These are phyloP conservation scores for Zosterops japonicus DNA, from an alignment of 2,113 vertebrate species.

Conservation along the genomic window DNA sequence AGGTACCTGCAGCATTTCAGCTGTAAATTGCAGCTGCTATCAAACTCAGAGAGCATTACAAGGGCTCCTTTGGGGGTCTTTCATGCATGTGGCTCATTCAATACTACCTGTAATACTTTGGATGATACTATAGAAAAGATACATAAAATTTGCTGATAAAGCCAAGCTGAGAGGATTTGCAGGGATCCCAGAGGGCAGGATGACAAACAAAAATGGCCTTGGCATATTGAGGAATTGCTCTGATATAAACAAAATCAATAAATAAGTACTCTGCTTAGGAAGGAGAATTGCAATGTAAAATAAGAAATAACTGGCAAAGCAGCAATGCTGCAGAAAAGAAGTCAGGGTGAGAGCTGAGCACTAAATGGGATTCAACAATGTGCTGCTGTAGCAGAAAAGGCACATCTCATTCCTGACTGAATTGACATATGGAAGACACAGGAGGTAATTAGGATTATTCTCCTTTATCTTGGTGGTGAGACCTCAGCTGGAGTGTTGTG, in stretches of 20 bases:
- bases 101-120: not conserved
- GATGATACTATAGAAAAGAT: not conserved
- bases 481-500: not conserved
- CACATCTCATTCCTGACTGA: not conserved
- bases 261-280: not conserved
- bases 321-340: not conserved
- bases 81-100: not conserved
- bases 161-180: not conserved
- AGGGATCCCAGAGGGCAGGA: not conserved
- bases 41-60: not conserved
- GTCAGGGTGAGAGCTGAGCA: not conserved
- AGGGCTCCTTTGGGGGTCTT: not conserved
- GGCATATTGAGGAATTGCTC: not conserved
- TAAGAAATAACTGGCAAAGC: not conserved
- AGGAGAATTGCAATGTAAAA: not conserved
- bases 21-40: not conserved
- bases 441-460: not conserved
- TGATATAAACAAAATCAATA: conserved; percentile 4
- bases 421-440: conserved; percentile 3
- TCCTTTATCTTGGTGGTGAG: not conserved
- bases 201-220: not conserved
- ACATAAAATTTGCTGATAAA: conserved; percentile 9
- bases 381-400: not conserved
- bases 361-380: not conserved
- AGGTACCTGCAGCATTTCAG: not conserved